Percentiles rank a stretch among this genome's conserved stretches.
Evolutionary conservation across 2,113 vertebrate genomes (phyloP).

Genomic region (Ceuthmochares aereus): DNA sequence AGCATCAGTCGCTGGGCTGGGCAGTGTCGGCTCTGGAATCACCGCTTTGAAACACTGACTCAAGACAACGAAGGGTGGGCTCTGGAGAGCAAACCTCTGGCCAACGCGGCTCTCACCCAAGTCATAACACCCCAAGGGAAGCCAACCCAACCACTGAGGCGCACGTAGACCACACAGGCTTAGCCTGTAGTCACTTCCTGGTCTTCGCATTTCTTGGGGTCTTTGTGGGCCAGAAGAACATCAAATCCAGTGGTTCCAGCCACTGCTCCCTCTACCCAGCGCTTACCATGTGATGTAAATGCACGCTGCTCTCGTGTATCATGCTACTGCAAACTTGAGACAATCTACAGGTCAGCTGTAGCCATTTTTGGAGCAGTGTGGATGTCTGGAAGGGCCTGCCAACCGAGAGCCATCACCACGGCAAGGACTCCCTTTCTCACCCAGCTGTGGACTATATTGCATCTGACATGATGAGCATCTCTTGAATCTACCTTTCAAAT

Average conservation of each 20-base stretch:
- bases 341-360: constrained; percentile 75
- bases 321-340: constrained; percentile 55
- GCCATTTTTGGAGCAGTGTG: constrained; percentile 72
- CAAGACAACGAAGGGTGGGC: fast-evolving
- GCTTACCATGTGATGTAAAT: not conserved
- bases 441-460: constrained; percentile 81
- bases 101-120: not conserved
- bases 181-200: not conserved
- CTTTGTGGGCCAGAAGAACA: not conserved
- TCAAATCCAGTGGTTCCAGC: fast-evolving
- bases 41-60: not conserved
- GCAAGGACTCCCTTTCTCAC: constrained; percentile 76
- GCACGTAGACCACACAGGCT: fast-evolving
- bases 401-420: constrained; percentile 73
- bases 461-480: constrained; percentile 83
- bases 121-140: not conserved
- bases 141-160: not conserved
- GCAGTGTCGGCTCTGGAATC: not conserved
- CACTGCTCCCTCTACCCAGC: fast-evolving
- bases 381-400: constrained; percentile 73
- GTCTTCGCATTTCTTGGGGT: not conserved
- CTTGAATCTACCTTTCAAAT: constrained; percentile 83
- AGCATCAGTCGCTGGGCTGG: fast-evolving
- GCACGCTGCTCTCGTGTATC: not conserved
- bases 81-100: not conserved